A percentile compares a stretch with the other conserved stretches of the same genome.
These are phyloP conservation scores for Eira barbara DNA, from an alignment of 2,113 vertebrate genomes.

Conservation along the genomic window DNA sequence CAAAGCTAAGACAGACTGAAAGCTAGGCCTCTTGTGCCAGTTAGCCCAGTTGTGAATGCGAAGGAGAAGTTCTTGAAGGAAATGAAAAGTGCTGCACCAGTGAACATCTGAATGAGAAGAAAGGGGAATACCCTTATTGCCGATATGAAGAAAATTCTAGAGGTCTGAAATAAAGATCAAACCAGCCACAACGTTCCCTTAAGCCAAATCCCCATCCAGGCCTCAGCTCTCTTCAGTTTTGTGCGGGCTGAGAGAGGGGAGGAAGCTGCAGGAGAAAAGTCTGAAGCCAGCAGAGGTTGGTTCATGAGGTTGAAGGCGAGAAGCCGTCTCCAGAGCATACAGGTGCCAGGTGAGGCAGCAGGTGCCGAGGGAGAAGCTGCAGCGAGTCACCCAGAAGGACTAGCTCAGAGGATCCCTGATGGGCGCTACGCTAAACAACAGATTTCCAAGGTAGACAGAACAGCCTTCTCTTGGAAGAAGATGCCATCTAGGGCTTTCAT, in stretches of 20 bases:
- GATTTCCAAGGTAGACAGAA: not conserved
- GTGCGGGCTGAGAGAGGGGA: not conserved
- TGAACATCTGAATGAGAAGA: not conserved
- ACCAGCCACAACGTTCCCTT: not conserved
- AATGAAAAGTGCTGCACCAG: not conserved
- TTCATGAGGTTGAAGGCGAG: not conserved
- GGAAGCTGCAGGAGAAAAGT: not conserved
- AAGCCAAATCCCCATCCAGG: not conserved
- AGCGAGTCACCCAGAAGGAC: not conserved
- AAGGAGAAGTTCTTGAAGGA: not conserved
- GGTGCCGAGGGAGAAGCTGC: not conserved
- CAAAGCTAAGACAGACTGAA: not conserved
- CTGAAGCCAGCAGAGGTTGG: not conserved
- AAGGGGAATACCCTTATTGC: not conserved
- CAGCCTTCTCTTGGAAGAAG: not conserved
- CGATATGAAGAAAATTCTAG: not conserved
- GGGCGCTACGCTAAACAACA: not conserved
- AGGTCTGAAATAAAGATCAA: not conserved
- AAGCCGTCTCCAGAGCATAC: not conserved
- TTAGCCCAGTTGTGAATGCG: not conserved
- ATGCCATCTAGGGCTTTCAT: not conserved
- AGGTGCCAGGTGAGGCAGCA: not conserved
- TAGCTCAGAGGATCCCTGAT: not conserved
- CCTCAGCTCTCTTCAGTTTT: not conserved
- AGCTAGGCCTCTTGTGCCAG: not conserved